A percentile compares a stretch with the other conserved stretches of the same genome.
These are phyloP conservation scores for Zygogramma bicolorata DNA, from an alignment of 2,888 invertebrate species.

Conservation along the genomic window DNA sequence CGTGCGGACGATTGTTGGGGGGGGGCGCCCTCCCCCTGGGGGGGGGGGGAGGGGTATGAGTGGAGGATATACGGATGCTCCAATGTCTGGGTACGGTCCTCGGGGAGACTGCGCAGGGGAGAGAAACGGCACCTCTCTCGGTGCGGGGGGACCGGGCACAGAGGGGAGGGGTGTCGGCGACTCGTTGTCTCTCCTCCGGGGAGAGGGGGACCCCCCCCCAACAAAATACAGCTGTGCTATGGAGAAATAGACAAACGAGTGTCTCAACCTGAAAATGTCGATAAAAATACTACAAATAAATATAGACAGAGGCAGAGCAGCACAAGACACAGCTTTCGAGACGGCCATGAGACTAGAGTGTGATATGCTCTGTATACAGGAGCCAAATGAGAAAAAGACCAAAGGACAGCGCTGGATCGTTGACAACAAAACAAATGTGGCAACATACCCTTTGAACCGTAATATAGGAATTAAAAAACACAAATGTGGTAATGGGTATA, in stretches of 20 bases:
- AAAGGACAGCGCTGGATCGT: neutral
- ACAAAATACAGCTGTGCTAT: too few relatives aligned
- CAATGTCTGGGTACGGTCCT: too few relatives aligned
- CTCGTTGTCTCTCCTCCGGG: too few relatives aligned
- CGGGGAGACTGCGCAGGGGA: too few relatives aligned
- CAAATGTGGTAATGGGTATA: neutral
- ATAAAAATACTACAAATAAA: conserved; percentile 2
- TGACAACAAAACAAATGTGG: neutral
- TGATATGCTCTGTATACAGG: neutral
- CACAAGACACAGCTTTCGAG: neutral
- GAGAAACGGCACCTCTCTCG: too few relatives aligned
- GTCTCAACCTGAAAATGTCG: neutral
- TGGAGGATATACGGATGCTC: too few relatives aligned
- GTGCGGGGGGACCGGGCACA: too few relatives aligned
- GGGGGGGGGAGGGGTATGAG: too few relatives aligned
- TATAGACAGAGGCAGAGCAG: neutral
- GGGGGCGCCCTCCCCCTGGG: too few relatives aligned
- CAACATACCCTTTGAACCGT: neutral
- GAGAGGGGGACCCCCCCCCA: too few relatives aligned
- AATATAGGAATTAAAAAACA: neutral
- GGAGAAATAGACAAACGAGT: neutral
- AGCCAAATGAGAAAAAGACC: neutral
- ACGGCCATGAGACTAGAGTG: neutral
- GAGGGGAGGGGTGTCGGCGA: too few relatives aligned
- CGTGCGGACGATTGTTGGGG: too few relatives aligned